These are phyloP conservation scores for Drymonia ruficornis DNA, from an alignment of 2,888 invertebrate genomes.

Conservation along the genomic window DNA sequence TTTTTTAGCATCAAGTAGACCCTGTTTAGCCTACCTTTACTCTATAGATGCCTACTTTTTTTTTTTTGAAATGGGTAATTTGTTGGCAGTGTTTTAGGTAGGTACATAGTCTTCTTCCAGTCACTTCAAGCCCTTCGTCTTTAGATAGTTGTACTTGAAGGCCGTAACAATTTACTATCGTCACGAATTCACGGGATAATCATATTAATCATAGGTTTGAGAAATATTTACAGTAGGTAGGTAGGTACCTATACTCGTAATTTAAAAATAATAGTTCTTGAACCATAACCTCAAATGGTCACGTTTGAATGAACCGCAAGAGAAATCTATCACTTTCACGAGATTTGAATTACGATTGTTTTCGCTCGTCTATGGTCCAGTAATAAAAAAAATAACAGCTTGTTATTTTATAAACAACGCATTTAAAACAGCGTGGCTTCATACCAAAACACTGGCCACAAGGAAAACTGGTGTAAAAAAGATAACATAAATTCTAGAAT, in stretches of 20 bases:
- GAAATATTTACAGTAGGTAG: background rate
- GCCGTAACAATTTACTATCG: slow-evolving; percentile 23
- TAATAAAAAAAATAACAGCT: background rate
- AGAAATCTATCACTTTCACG: background rate
- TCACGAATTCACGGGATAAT: slow-evolving; percentile 38
- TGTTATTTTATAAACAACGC: background rate
- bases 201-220: slow-evolving; percentile 25
- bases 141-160: slow-evolving; percentile 26
- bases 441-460: slow-evolving; percentile 2
- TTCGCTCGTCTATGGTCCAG: background rate
- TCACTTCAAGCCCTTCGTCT: slow-evolving; percentile 20
- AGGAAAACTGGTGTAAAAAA: slow-evolving; percentile 2
- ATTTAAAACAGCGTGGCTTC: background rate
- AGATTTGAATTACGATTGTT: background rate
- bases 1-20: too few species aligned
- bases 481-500: background rate
- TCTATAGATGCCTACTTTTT: too few species aligned
- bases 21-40: too few species aligned
- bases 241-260: background rate
- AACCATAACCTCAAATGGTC: background rate
- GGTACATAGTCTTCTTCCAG: too few species aligned
- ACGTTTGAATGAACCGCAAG: background rate
- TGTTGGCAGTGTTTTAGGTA: too few species aligned
- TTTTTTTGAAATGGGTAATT: too few species aligned
- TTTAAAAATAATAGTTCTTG: background rate